These are phyloP conservation scores for Melieria omissa DNA, from an alignment of 2,888 invertebrate genomes.

Conservation along the genomic window DNA sequence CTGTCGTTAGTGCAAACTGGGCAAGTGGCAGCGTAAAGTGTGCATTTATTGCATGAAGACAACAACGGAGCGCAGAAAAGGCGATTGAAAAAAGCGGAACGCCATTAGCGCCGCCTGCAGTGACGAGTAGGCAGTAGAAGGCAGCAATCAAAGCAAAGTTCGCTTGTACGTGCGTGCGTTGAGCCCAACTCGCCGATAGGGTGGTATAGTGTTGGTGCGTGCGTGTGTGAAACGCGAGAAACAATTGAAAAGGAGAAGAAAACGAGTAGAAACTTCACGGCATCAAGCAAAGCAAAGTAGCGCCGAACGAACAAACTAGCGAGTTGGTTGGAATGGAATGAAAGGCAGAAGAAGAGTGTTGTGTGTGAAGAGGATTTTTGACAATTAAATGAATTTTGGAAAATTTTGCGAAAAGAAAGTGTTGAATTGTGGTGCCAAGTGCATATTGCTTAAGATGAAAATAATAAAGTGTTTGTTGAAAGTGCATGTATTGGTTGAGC, in stretches of 20 bases:
- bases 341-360: constrained; percentile 28
- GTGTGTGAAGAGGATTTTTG: constrained; percentile 31
- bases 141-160: constrained; percentile 45
- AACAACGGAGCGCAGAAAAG: background rate
- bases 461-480: background rate
- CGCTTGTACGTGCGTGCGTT: constrained; percentile 55
- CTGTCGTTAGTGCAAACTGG: too few species aligned
- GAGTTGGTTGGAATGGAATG: constrained; percentile 34
- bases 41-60: constrained; percentile 1
- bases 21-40: background rate
- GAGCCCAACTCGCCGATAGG: constrained; percentile 48
- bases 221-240: constrained; percentile 39
- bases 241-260: constrained; percentile 23
- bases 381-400: constrained; percentile 27
- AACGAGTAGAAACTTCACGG: constrained; percentile 39
- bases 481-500: too few species aligned
- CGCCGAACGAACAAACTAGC: constrained; percentile 12
- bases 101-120: constrained; percentile 46
- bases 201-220: constrained; percentile 47
- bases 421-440: background rate
- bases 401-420: constrained; percentile 14
- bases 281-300: constrained; percentile 35
- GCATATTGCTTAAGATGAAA: background rate
- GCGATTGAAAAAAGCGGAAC: constrained; percentile 38
- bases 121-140: constrained; percentile 32